phyloP scores from a whole-genome alignment of 2,888 invertebrate species.

The Cactoblastis cactorum region DNA sequence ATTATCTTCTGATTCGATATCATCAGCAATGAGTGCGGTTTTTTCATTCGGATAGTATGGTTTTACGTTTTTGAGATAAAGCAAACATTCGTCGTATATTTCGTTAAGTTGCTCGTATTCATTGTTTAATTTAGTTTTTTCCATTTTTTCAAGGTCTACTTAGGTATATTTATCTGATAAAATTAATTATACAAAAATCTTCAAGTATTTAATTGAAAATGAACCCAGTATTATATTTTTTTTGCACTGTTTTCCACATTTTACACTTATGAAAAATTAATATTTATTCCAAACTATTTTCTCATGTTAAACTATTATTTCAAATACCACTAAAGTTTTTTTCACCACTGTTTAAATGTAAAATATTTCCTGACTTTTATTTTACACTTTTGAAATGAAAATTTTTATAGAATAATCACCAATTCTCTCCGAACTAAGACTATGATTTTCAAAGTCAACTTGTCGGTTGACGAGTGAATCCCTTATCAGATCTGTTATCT shows the following conservation, averaged over 20 bases:
- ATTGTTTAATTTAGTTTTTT: conserved; percentile 17
- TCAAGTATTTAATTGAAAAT: no score
- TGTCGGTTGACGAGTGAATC: not conserved
- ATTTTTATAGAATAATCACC: not conserved
- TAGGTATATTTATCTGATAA: not conserved
- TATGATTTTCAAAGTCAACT: not conserved
- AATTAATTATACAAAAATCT: no score
- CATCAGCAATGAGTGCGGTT: not conserved
- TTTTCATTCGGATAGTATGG: conserved; percentile 19
- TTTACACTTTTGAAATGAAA: not conserved
- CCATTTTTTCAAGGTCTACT: not conserved
- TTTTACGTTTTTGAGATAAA: conserved; percentile 45
- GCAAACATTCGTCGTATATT: conserved; percentile 64
- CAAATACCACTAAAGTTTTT: not conserved
- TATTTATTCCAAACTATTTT: no score
- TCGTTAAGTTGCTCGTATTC: conserved; percentile 56
- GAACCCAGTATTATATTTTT: no score
- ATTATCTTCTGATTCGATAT: conserved; percentile 11
- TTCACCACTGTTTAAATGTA: not conserved
- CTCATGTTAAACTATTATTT: no score
- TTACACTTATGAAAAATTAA: no score
- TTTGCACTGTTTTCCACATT: no score
- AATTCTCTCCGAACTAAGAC: conserved; percentile 6
- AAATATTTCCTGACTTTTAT: not conserved
- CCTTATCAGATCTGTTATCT: conserved; percentile 30